Percentiles rank a stretch among this genome's conserved stretches.
Conservation (phyloP, 2,888 invertebrate species). For the Drymonia ruficornis region DNA sequence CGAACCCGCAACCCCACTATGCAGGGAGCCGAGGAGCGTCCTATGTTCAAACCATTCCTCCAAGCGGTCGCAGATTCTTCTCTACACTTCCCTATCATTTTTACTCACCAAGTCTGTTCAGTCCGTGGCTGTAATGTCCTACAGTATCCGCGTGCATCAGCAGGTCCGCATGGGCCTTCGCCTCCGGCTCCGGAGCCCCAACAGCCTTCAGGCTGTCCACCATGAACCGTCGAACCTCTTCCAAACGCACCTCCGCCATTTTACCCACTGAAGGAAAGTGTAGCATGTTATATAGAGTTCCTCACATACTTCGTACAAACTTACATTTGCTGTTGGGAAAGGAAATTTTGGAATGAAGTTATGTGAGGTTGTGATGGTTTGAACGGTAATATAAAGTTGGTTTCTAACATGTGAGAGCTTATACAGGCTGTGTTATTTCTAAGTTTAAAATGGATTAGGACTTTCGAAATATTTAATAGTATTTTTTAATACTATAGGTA, state of each 20-base stretch:
- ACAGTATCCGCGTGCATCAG: constrained; percentile 90
- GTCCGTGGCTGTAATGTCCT: constrained; percentile 95
- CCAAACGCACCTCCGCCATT: constrained; percentile 75
- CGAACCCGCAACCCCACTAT: too few species aligned
- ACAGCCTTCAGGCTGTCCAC: constrained; percentile 85
- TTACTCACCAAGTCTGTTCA: constrained; percentile 89
- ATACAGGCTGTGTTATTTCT: neutral
- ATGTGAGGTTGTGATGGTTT: neutral
- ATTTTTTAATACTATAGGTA: too few species aligned
- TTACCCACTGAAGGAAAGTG: constrained; percentile 20
- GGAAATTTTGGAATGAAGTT: neutral
- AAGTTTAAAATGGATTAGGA: neutral
- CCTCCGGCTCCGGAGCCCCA: constrained; percentile 85
- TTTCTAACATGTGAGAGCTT: neutral
- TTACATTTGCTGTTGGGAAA: neutral
- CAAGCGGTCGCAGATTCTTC: neutral
- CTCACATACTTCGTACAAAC: neutral
- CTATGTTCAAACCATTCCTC: too few species aligned
- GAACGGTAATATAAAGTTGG: neutral
- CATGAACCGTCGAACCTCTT: constrained; percentile 85
- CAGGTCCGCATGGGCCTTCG: constrained; percentile 86
- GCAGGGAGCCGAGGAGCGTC: too few species aligned
- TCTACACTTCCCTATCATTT: neutral
- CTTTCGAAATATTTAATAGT: too few species aligned
- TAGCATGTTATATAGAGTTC: constrained; percentile 2